phyloP scores from a whole-genome alignment of 2,113 vertebrate species.

The Acrocephalus kingi region DNA sequence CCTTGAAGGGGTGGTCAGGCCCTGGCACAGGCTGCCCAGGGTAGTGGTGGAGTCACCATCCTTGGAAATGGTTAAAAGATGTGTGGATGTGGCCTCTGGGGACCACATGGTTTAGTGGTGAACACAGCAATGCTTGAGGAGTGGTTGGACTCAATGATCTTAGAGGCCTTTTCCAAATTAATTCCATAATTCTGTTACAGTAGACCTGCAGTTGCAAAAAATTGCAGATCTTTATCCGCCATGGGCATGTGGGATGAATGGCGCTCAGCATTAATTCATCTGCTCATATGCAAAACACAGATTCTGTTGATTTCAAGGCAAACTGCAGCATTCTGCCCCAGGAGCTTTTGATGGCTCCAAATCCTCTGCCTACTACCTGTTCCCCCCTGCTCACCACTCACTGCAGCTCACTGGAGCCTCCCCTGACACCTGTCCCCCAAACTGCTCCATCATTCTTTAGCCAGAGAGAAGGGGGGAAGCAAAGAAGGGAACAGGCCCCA shows the following conservation, averaged over 20 bases:
- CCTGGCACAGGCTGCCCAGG: not conserved
- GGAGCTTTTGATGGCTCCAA: not conserved
- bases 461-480: not conserved
- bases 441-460: not conserved
- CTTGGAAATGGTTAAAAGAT: not conserved
- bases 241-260: not conserved
- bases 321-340: not conserved
- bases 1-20: not conserved
- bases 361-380: not conserved
- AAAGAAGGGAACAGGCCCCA: rapidly evolving
- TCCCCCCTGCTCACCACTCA: not conserved
- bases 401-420: not conserved
- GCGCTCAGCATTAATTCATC: not conserved
- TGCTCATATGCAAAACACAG: not conserved
- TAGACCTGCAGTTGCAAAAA: not conserved
- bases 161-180: not conserved
- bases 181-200: not conserved
- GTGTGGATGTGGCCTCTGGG: not conserved
- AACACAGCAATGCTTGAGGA: not conserved
- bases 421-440: not conserved
- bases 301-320: not conserved
- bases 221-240: not conserved
- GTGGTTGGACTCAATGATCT: not conserved
- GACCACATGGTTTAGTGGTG: not conserved
- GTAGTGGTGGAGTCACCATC: not conserved